Percentiles rank a stretch among this genome's conserved stretches.
phyloP scores from a whole-genome alignment of 2,113 vertebrate genomes.

The Crotalus horridus region DNA sequence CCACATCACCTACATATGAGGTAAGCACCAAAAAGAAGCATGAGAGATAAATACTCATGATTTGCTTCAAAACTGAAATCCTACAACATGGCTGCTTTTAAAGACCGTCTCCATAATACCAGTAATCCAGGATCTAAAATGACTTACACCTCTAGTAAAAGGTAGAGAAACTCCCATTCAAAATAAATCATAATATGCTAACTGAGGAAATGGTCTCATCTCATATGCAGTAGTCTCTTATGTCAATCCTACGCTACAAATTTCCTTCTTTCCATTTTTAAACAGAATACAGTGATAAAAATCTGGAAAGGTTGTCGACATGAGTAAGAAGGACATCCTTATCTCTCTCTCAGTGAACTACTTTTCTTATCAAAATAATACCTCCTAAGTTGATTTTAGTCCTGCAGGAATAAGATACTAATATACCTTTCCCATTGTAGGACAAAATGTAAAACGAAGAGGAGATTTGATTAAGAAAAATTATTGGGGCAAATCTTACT shows the following conservation, averaged over 20 bases:
- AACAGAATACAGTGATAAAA: not conserved
- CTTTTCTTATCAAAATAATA: not conserved
- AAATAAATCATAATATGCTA: not conserved
- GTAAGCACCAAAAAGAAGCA: not conserved
- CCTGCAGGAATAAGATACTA: not conserved
- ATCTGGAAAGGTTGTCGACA: not conserved
- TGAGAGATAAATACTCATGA: not conserved
- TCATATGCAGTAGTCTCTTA: not conserved
- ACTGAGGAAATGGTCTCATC: not conserved
- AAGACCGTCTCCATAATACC: not conserved
- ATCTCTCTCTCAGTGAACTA: not conserved
- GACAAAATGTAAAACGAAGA: not conserved
- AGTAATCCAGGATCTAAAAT: not conserved
- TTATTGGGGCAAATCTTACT: not conserved
- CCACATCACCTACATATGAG: not conserved
- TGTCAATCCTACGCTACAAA: not conserved
- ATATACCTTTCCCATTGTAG: not conserved
- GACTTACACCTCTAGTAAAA: not conserved
- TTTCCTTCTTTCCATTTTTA: not conserved
- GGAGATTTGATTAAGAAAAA: not conserved
- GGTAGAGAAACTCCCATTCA: not conserved
- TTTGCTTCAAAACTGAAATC: not conserved
- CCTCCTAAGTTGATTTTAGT: not conserved
- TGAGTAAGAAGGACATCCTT: not conserved
- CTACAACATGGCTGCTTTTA: not conserved